These are phyloP conservation scores for Cassiopea andromeda DNA, from an alignment of 30 jellyfish, hydroid and myxozoan species.

Conservation along the genomic window DNA sequence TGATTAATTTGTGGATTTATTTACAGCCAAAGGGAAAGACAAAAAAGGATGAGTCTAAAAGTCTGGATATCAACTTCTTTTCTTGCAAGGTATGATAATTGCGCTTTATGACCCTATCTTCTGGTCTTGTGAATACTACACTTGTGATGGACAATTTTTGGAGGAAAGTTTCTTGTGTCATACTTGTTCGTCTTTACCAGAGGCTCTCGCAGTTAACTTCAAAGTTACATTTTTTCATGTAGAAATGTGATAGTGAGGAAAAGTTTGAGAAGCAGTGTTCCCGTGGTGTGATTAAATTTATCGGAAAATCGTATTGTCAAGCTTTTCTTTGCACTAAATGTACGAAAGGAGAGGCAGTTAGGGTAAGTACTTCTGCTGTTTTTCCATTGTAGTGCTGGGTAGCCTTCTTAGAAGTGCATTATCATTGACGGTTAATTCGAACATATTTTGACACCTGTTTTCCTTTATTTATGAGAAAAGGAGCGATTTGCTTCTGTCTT, in stretches of 20 bases:
- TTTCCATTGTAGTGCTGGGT: not conserved
- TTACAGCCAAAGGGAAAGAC: conserved; percentile 59
- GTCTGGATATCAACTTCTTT: conserved; percentile 42
- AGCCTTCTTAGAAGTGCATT: not conserved
- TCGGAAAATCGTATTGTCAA: conserved; percentile 70
- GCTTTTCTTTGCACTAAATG: conserved; percentile 84
- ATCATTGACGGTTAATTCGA: not conserved
- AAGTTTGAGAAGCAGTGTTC: conserved; percentile 41
- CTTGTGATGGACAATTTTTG: too few species aligned
- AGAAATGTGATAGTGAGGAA: conserved; percentile 27
- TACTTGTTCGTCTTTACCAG: too few species aligned
- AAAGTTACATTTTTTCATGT: not conserved
- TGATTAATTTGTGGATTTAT: not conserved
- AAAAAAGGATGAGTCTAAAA: conserved; percentile 44
- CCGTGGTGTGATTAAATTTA: conserved; percentile 57
- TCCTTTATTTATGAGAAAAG: too few species aligned
- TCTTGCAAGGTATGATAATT: conserved; percentile 46
- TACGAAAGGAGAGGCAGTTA: conserved; percentile 89
- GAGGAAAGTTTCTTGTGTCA: too few species aligned
- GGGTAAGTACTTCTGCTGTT: conserved; percentile 22
- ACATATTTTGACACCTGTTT: too few species aligned
- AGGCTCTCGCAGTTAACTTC: too few species aligned
- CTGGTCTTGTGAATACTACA: too few species aligned
- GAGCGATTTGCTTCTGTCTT: too few species aligned
- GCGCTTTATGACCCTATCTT: too few species aligned